Conservation (phyloP, 2,113 vertebrate genomes). For the Etheostoma spectabile region DNA sequence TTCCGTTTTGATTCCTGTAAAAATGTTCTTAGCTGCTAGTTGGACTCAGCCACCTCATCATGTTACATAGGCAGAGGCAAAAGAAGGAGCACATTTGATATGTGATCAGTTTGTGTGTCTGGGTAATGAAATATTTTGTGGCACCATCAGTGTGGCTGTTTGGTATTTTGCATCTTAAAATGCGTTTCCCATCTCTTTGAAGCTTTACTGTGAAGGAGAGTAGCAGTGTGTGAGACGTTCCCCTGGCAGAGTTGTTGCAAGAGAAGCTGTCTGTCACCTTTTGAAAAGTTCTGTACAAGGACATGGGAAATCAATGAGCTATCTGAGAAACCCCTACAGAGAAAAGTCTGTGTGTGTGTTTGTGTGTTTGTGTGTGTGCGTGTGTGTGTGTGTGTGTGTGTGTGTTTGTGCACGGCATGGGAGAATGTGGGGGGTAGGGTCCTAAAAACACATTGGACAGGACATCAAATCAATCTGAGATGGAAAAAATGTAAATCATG, state of each 20-base stretch:
- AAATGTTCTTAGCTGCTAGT: conserved; percentile 68
- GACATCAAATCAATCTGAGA: conserved; percentile 73
- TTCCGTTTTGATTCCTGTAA: conserved; percentile 66
- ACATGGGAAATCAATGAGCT: conserved; percentile 79
- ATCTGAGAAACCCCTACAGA: conserved; percentile 61
- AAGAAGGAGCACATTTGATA: conserved; percentile 68
- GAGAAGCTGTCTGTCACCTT: conserved; percentile 75
- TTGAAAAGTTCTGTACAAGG: conserved; percentile 78
- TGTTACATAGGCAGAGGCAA: conserved; percentile 66
- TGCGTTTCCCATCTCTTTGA: conserved; percentile 62
- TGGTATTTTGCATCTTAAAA: conserved; percentile 74
- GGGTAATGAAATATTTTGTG: conserved; percentile 73
- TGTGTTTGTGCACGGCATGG: conserved; percentile 10
- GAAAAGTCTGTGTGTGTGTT: conserved; percentile 15
- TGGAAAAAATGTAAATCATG: conserved; percentile 71
- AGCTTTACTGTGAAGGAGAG: conserved; percentile 55
- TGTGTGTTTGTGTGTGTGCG: neutral
- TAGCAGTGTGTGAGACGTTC: conserved; percentile 44
- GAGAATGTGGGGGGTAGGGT: conserved; percentile 8
- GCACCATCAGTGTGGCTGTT: conserved; percentile 63
- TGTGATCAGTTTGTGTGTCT: conserved; percentile 70
- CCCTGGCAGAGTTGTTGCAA: conserved; percentile 51
- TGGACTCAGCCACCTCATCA: conserved; percentile 68
- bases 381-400: neutral
- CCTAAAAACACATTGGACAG: conserved; percentile 56